Base-by-base conservation (phyloP, 2,888 invertebrate genomes). In the Acrobasis repandana region DNA sequence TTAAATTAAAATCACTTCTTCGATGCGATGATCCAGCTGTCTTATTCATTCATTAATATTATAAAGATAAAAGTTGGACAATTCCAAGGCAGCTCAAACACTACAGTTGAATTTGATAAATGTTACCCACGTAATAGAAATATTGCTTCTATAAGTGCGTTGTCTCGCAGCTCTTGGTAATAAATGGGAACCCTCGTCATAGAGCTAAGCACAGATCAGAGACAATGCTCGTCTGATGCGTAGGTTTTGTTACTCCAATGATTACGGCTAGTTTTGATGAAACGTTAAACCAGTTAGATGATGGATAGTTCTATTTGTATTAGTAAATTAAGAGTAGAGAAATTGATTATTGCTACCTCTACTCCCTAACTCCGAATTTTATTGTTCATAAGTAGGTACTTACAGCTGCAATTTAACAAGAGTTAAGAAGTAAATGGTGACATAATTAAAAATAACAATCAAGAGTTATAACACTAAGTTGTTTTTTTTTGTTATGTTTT, bases 171-270 rank as follows among this genome's bases (percentile, higher is more conserved):
- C 16, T 36, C n/a, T 36, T 36, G 36, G 36, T 52, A 34, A 49
- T 49, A 51, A 51, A 34, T 34, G 36, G 36, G 36, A 16, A 52
- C 36, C 52, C 52, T 52, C 34, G 36, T 52, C 36, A 52, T 36
- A 15, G 28, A 33, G 51, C 34, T 14, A 5, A 14, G n/a, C 10
- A 11, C 38, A 11, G 38, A 43, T 2, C 43, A 43, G n/a, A 11
- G 43, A 43, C n/a, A 43, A 6, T 43, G 43, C 43, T n/a, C 43
- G 43, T 11, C 43, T 49, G 49, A 51, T 33, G n/a, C n/a, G n/a
- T n/a, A n/a, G n/a, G n/a, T 51, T 33, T 51, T 34, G 33, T 34
- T 9, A 51, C 51, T 51, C 8, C 38, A 10, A 9, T 38, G 11
- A 38, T 38, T 11, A 38, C 38, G 10, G 38, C 11, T 43, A 43